These are phyloP conservation scores for Tragelaphus buxtoni DNA, from an alignment of 2,113 vertebrate species.

Conservation along the genomic window DNA sequence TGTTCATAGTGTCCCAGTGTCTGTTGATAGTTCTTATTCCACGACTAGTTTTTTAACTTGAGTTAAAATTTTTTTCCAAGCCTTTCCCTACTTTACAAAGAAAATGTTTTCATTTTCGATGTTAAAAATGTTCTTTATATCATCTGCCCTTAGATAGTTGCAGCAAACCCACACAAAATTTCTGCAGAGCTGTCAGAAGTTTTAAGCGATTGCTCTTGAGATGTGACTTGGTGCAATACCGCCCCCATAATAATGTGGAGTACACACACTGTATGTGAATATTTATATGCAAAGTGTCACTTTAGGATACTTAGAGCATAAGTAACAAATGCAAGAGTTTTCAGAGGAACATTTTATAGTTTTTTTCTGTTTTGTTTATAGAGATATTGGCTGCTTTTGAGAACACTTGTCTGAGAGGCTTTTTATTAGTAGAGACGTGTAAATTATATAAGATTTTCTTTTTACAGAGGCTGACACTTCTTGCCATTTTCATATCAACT, in stretches of 20 bases:
- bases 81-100: slow-evolving; percentile 36
- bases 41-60: background rate
- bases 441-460: slow-evolving; percentile 51
- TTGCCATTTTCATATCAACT: slow-evolving; percentile 88
- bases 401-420: background rate
- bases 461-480: slow-evolving; percentile 87
- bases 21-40: background rate
- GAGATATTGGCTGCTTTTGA: slow-evolving; percentile 35
- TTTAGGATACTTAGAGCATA: background rate
- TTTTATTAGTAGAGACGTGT: background rate
- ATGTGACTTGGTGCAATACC: background rate
- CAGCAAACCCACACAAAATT: slow-evolving; percentile 30
- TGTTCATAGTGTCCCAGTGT: background rate
- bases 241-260: background rate
- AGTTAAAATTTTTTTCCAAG: slow-evolving; percentile 26
- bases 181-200: slow-evolving; percentile 40
- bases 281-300: slow-evolving; percentile 18
- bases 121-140: slow-evolving; percentile 35
- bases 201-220: slow-evolving; percentile 17
- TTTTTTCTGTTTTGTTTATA: slow-evolving; percentile 1
- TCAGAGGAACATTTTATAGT: slow-evolving; percentile 13
- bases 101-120: slow-evolving; percentile 49
- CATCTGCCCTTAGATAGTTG: slow-evolving; percentile 21
- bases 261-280: slow-evolving; percentile 11
- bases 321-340: slow-evolving; percentile 31